These are phyloP conservation scores for Dascyllus trimaculatus DNA, from an alignment of 2,113 vertebrate species.

Conservation along the genomic window DNA sequence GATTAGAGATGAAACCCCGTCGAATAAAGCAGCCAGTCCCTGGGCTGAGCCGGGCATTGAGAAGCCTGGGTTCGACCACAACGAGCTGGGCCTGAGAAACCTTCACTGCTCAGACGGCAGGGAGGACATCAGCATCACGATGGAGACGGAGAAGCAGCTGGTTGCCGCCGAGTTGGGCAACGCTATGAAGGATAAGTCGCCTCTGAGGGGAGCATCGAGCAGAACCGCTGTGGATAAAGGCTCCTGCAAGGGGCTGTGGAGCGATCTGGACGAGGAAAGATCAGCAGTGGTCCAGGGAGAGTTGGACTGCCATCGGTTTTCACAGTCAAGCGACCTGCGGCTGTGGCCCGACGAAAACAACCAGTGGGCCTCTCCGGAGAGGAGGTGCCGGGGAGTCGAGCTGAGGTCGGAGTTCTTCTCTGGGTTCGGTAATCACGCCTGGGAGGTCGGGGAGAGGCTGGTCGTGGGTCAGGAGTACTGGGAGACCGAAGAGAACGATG, in stretches of 20 bases:
- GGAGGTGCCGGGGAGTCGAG: constrained; percentile 67
- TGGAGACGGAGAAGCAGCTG: constrained; percentile 73
- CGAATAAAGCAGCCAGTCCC: constrained; percentile 33
- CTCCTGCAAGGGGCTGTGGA: constrained; percentile 72
- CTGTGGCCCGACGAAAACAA: constrained; percentile 84
- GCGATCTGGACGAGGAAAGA: constrained; percentile 66
- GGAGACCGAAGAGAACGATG: constrained; percentile 84
- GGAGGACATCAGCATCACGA: constrained; percentile 52
- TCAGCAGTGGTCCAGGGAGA: constrained; percentile 67
- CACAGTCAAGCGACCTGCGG: constrained; percentile 67
- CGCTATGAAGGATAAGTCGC: constrained; percentile 67
- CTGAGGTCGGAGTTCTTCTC: constrained; percentile 79
- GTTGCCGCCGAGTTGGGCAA: constrained; percentile 75
- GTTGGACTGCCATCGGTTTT: constrained; percentile 77
- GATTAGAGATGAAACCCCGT: constrained; percentile 11
- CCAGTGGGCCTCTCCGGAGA: constrained; percentile 84
- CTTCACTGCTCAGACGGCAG: constrained; percentile 69
- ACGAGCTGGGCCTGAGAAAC: constrained; percentile 81
- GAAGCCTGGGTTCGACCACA: constrained; percentile 65
- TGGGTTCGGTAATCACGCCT: constrained; percentile 69
- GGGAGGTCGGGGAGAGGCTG: constrained; percentile 74
- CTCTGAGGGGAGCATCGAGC: constrained; percentile 42
- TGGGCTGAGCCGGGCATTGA: constrained; percentile 58
- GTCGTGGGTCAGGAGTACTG: constrained; percentile 78
- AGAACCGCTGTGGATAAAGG: constrained; percentile 32